A percentile compares a stretch with the other conserved stretches of the same genome.
Conservation (phyloP, 2,888 invertebrate genomes). For the Macrosiphum euphorbiae region DNA sequence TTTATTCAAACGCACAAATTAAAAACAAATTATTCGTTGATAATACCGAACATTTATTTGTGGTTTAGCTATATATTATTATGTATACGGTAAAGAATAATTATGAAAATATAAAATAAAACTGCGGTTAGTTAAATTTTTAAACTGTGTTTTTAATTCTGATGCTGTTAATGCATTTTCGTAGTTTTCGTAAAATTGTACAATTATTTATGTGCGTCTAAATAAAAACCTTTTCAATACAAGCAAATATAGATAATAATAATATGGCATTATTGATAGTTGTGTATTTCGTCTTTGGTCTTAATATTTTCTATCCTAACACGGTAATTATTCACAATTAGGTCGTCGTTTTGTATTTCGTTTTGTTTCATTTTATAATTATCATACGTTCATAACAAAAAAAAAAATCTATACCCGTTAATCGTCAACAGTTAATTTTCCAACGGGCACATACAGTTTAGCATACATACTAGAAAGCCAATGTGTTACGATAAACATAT, state of each 20-base stretch:
- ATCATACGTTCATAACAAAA: neutral
- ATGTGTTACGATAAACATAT: neutral
- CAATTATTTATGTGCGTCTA: neutral
- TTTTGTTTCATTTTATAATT: neutral
- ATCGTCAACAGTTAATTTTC: neutral
- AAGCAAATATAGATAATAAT: neutral
- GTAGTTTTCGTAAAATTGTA: neutral
- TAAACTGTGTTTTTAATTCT: neutral
- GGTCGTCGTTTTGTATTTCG: neutral
- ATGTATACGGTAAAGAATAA: neutral
- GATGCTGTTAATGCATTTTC: neutral
- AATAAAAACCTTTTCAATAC: neutral
- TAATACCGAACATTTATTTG: neutral
- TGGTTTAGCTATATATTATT: too few species aligned
- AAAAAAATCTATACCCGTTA: neutral
- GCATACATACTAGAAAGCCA: neutral
- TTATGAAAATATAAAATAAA: neutral
- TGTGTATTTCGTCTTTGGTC: neutral
- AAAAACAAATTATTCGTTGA: neutral
- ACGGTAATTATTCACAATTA: neutral
- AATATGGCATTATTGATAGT: neutral
- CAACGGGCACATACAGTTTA: neutral
- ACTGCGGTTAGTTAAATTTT: neutral
- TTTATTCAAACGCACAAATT: neutral
- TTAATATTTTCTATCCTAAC: neutral